A percentile compares a stretch with the other conserved stretches of the same genome.
Conservation (phyloP, 2,797 vertebrate species). For the Liparis tanakae region DNA sequence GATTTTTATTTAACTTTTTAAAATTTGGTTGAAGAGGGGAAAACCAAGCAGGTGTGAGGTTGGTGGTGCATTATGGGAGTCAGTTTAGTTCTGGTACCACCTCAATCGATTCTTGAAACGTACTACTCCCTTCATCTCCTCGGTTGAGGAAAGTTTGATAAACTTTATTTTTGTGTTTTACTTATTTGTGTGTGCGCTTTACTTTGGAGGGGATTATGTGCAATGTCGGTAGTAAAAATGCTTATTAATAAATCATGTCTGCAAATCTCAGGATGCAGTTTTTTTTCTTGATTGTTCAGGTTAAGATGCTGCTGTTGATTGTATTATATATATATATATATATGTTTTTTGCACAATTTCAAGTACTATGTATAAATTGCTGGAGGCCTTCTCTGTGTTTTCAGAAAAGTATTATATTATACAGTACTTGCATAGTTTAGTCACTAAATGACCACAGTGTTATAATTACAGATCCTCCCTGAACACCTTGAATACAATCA, state of each 20-base stretch:
- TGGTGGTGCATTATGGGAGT: conserved; percentile 69
- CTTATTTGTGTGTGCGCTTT: conserved; percentile 61
- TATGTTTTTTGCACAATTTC: background rate
- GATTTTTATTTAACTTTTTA: conserved; percentile 77
- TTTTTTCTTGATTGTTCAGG: conserved; percentile 1
- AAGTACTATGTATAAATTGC: background rate
- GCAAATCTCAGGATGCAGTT: conserved; percentile 63
- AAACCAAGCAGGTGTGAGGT: conserved; percentile 68
- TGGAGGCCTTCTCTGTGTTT: conserved; percentile 8
- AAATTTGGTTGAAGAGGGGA: conserved; percentile 74
- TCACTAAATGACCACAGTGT: conserved; percentile 34
- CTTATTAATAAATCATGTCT: conserved; percentile 76
- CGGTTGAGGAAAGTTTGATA: conserved; percentile 59
- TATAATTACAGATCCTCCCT: conserved; percentile 47
- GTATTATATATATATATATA: too few species aligned
- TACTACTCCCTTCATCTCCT: conserved; percentile 58
- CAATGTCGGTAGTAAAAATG: conserved; percentile 74
- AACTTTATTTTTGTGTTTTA: conserved; percentile 61
- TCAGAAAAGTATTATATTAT: conserved; percentile 34
- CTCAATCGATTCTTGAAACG: conserved; percentile 55
- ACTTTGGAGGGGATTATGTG: conserved; percentile 83
- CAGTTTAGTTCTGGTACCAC: conserved; percentile 64
- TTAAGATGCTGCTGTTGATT: background rate
- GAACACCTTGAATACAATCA: conserved; percentile 38
- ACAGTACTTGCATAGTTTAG: conserved; percentile 33